Evolutionary conservation across 2,888 invertebrate genomes (phyloP).

Genomic region (Drosophila melanosoma): DNA sequence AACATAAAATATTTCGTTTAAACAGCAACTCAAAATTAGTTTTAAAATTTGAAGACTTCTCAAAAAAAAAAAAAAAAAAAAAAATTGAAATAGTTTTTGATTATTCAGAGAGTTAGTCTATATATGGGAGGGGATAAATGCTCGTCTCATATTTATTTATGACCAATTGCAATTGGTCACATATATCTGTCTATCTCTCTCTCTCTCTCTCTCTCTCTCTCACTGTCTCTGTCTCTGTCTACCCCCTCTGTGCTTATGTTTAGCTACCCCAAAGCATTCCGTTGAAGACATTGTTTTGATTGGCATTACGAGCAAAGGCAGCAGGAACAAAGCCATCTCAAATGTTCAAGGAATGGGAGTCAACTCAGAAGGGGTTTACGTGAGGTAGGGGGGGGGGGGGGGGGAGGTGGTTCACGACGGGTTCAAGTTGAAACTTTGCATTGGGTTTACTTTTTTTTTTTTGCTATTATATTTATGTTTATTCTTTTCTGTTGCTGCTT

Average conservation of each 20-base stretch:
- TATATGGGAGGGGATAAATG: constrained; percentile 6
- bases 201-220: not conserved
- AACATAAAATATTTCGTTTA: not conserved
- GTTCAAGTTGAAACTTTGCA: constrained; percentile 3
- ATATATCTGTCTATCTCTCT: not conserved
- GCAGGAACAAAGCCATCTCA: constrained; percentile 24
- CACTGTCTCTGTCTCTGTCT: not conserved
- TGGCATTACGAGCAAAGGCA: constrained; percentile 42
- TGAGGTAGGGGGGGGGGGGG: constrained; percentile 17
- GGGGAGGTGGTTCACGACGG: constrained; percentile 11
- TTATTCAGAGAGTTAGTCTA: not conserved
- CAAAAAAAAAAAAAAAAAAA: not conserved
- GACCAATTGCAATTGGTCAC: constrained; percentile 45
- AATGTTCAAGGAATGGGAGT: constrained; percentile 23
- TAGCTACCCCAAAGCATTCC: constrained; percentile 8
- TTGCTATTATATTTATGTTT: constrained; percentile 33
- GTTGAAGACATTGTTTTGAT: constrained; percentile 51
- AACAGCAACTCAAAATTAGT: not conserved
- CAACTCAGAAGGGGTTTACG: not conserved
- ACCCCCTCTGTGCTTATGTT: not conserved
- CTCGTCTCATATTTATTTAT: constrained; percentile 55
- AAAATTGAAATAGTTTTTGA: not conserved
- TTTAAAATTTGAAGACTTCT: not conserved
- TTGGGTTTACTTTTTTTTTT: constrained; percentile 32
- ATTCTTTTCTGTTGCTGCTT: constrained; percentile 29